Evolutionary conservation across 2,888 invertebrate genomes (phyloP), one percentile per base, ranked within the genome.

Genomic region (Aporophyla lueneburgensis): DNA sequence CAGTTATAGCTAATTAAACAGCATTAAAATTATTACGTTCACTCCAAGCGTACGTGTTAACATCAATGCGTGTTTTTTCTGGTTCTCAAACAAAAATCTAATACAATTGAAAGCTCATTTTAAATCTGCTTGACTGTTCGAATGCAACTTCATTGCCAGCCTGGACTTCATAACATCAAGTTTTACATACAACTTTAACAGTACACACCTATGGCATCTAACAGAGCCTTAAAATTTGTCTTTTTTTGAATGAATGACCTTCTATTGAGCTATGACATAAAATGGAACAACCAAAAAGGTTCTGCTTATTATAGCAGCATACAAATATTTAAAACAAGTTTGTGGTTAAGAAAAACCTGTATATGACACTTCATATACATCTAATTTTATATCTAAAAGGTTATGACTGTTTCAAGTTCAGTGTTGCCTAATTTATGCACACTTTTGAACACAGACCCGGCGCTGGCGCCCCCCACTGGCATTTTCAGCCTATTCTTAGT

Each of bases 401-500:
- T 24, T 43, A 5, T 24, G 5, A 65, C 5, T 19, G 7, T 7
- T 27, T 7, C 24, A 49, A 24, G 24, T 21, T 49, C 1, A 21
- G 7, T 49, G 21, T 27, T 12, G 59, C 33, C 21, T 19, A 59
- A 59, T 59, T 19, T 9, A 59, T 33, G 27, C 53, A 12, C 9
- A 19, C 16, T 46, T 61, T 54, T 53, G 21, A 33, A 51, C 10
- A 21, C 43, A 54, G 54, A n/a, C 40, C 24, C 56, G 4, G 46
- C 53, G 14, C 54, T 46, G 19, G 24, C n/a, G 27, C n/a, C n/a
- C 9, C 16, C 46, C 40, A 51, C 24, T 14, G 63, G 46, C 58
- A 81, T 43, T 66, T 27, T 33, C 51, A 40, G 65, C 74, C 68
- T 83, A 72, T 83, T 72, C 79, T 79, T 73, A 70, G 80, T 66